Conservation (phyloP, 1,140 invertebrate genomes). For the Polyergus mexicanus region DNA sequence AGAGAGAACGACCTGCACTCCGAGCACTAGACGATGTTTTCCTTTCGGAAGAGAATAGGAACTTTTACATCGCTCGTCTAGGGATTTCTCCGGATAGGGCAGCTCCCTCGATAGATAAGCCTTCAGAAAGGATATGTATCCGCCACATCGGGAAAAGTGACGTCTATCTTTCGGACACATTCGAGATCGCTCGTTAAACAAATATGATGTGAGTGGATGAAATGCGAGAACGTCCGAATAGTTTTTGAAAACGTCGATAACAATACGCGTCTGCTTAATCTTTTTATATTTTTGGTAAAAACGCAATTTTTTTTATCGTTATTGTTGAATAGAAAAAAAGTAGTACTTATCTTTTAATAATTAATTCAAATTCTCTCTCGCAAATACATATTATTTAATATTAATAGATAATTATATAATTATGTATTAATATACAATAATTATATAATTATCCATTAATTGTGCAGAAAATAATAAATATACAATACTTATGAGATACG, state of each 20-base stretch:
- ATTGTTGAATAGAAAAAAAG: neutral
- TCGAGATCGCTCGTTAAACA: constrained; percentile 28
- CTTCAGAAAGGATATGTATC: constrained; percentile 32
- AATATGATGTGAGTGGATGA: constrained; percentile 47
- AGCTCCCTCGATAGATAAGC: constrained; percentile 5
- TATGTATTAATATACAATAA: neutral
- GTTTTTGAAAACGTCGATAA: constrained; percentile 4
- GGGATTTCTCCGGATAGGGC: constrained; percentile 59
- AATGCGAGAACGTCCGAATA: constrained; percentile 10
- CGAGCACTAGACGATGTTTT: constrained; percentile 59
- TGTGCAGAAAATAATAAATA: too few relatives aligned
- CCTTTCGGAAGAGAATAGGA: constrained; percentile 66
- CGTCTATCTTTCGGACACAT: constrained; percentile 46
- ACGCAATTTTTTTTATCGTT: neutral
- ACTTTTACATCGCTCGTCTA: constrained; percentile 48
- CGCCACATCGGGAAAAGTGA: constrained; percentile 13
- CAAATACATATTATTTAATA: neutral
- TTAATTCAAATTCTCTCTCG: neutral
- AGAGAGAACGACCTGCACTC: constrained; percentile 20
- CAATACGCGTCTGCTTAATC: neutral
- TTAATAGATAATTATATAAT: neutral
- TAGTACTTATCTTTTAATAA: neutral
- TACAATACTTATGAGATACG: neutral
- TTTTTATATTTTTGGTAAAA: neutral
- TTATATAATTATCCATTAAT: neutral